Base-by-base conservation (phyloP, 64 coral and sea anemone genomes). In the Montipora cactus region DNA sequence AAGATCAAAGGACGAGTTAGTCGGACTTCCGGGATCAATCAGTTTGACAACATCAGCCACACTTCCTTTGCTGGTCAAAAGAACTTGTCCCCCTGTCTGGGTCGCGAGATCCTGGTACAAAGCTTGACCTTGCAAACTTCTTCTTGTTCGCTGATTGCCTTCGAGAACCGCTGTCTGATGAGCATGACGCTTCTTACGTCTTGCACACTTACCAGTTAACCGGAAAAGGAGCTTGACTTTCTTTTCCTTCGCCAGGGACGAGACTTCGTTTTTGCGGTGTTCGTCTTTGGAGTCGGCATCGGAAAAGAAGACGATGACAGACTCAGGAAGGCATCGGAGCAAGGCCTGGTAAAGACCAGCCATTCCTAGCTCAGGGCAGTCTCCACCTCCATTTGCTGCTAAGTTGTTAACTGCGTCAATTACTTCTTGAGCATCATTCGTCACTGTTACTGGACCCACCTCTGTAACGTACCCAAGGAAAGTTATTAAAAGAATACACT, bases 331-430 rank as follows among this genome's bases (percentile, higher is more conserved):
- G 22, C 94, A 88, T 66, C 83, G 70, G 47, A 95, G 76, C n/a
- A 95, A 16, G 16, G 83, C 94, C 77, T 88, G 46, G 74, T 76
- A 88, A 87, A 95, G 70, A 81, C 82, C 94, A 4, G 64, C 66
- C 90, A 95, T 83, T 11, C 76, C 94, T 74, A 95, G 48, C 67
- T 92, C 94, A 5, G 94, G 94, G 23, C 94, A 95, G 28, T 95
- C 94, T 8, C 83, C 89, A 6, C 94, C 94, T 20, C 94, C 90
- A 51, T 0, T 20, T 68, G 84, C 84, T 4, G 13, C 66, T 44
- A 95, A 79, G 6, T 11, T 58, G 57, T 89, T 95, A 2, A 95
- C 94, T 57, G 94, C 90, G 28, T 44, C 5, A 51, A 87, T 95
- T 52, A 91, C 90, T 81, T 52, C 67, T 16, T 95, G 4, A 9